Base-by-base conservation (phyloP, 2,888 invertebrate species). In the Rhagophthalmus giganteus region DNA sequence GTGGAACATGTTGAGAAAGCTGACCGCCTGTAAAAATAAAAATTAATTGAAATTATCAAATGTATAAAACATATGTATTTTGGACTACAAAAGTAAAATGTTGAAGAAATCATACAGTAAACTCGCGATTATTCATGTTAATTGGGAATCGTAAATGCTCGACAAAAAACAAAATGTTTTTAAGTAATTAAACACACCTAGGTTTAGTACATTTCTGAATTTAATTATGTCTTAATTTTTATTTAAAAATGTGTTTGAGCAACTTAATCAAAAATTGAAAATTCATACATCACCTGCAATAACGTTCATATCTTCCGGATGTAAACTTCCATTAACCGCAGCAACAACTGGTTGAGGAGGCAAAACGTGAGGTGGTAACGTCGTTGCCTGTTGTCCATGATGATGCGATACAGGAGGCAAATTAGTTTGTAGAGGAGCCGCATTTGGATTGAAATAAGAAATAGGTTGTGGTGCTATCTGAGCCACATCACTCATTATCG, bases 251-350 rank as follows among this genome's bases (percentile, higher is more conserved):
- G n/a, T n/a, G n/a, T n/a, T n/a, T n/a, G n/a, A n/a, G n/a, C n/a
- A n/a, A n/a, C n/a, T n/a, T n/a, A n/a, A 9, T 31, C 13, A 12
- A 11, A 5, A 11, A 31, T 11, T 9, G 5, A 8, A 10, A 11
- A 12, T 6, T 13, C 2, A 11, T 10, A 31, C 27, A 47, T 52
- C 60, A 67, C 68, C 66, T 38, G 65, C 61, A 32, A 71, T 57
- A 25, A 68, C 66, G 46, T 57, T 66, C 32, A 73, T 63, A 26
- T 75, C 76, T 26, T 76, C 76, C 4, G 74, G 75, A 60, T 75
- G 75, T 30, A 74, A 69, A 24, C 70, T 63, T 16, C 76, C 76
- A 55, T 76, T 76, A 40, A 75, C 71, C 30, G 72, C 65, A 7
- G 72, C 67, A 26, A 70, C 67, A 28, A 70, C 65, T 2, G 69